Evolutionary conservation across 2,888 invertebrate genomes (phyloP).

Genomic region (Rapana venosa): DNA sequence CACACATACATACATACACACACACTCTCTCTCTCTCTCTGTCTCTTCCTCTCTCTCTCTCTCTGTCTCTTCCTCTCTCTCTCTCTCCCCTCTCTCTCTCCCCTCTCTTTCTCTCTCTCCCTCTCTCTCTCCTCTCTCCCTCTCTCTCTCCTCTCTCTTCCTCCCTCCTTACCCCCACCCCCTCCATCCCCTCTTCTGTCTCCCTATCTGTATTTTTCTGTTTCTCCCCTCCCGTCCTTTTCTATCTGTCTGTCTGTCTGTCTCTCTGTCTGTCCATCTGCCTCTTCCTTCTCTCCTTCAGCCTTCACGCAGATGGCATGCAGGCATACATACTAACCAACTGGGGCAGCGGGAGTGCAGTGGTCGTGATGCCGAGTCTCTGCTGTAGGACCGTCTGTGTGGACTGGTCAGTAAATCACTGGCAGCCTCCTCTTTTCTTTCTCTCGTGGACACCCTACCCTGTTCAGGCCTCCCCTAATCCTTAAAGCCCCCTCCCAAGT

Average conservation of each 20-base stretch:
- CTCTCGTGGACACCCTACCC: background rate
- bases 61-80: background rate
- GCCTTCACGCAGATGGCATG: background rate
- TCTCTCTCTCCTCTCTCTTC: background rate
- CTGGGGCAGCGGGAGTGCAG: too few relatives aligned
- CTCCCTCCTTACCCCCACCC: too few relatives aligned
- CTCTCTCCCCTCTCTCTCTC: background rate
- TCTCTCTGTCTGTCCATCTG: background rate
- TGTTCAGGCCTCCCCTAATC: background rate
- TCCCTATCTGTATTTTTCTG: background rate
- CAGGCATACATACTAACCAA: background rate
- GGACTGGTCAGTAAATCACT: background rate
- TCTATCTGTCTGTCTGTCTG: background rate
- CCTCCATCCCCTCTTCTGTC: too few relatives aligned
- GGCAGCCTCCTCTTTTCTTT: background rate
- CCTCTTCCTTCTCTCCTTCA: background rate
- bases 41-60: too few relatives aligned
- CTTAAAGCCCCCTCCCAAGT: too few relatives aligned
- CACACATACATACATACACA: background rate
- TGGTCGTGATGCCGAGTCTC: too few relatives aligned
- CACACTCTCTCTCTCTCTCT: background rate
- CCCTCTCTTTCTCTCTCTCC: background rate
- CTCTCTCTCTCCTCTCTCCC: too few relatives aligned
- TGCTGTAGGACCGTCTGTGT: too few relatives aligned
- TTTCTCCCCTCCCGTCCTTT: background rate